phyloP scores from a whole-genome alignment of 2,888 invertebrate species.

The Punctoribates punctum region DNA sequence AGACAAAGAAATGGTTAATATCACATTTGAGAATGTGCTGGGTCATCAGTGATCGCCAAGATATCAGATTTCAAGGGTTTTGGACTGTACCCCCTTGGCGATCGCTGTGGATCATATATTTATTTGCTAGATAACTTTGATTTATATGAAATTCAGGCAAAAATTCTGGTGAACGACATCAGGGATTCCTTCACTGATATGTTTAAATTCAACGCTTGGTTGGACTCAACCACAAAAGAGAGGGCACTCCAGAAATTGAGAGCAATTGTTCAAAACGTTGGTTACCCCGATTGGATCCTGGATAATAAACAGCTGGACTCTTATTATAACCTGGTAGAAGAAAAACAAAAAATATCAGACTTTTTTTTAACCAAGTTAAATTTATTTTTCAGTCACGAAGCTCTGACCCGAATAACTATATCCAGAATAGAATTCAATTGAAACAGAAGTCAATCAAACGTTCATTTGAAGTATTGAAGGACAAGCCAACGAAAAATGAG shows the following conservation, averaged over 20 bases:
- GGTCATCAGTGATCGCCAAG: too few relatives aligned
- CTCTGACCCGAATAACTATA: too few relatives aligned
- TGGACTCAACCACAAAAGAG: constrained; percentile 58
- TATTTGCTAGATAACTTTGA: neutral
- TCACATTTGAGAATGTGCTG: too few relatives aligned
- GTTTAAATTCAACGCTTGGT: constrained; percentile 57
- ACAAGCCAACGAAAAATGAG: too few relatives aligned
- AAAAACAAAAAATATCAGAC: too few relatives aligned
- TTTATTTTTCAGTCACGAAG: too few relatives aligned
- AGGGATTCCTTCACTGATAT: constrained; percentile 56
- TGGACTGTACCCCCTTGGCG: too few relatives aligned
- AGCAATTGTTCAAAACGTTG: constrained; percentile 56
- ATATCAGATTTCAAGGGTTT: too few relatives aligned
- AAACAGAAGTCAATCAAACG: too few relatives aligned
- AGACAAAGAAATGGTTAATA: constrained; percentile 53
- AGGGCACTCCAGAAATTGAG: constrained; percentile 57
- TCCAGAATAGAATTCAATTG: too few relatives aligned
- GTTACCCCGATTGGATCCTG: constrained; percentile 55
- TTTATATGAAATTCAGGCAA: neutral
- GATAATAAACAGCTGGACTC: constrained; percentile 52
- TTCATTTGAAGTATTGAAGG: too few relatives aligned
- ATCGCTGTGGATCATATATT: too few relatives aligned
- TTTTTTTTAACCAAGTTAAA: neutral
- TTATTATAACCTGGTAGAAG: constrained; percentile 52
- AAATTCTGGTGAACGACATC: constrained; percentile 52